phyloP scores from a whole-genome alignment of 2,113 vertebrate genomes.

The Reinhardtius hippoglossoides region DNA sequence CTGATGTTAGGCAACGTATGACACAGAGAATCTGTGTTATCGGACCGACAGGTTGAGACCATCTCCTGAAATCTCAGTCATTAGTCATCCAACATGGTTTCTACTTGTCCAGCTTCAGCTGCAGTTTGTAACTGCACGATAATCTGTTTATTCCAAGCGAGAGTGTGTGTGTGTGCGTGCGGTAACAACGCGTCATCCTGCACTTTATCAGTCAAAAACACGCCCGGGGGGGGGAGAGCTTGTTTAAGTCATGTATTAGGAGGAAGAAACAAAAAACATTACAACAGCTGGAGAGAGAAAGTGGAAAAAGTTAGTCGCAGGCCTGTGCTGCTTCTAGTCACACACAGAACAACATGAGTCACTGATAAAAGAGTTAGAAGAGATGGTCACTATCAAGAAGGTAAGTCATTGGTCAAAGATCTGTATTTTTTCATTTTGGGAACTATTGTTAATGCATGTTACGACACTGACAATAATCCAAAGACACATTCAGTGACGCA shows the following conservation, averaged over 20 bases:
- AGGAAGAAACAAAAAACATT: not conserved
- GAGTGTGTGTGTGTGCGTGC: constrained; percentile 9
- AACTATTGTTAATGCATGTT: not conserved
- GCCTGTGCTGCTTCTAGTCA: not conserved
- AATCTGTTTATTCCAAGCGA: constrained; percentile 1
- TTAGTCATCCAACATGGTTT: not conserved
- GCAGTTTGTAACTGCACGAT: constrained; percentile 6
- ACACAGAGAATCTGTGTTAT: constrained; percentile 15
- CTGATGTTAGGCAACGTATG: constrained; percentile 31
- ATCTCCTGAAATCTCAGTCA: constrained; percentile 19
- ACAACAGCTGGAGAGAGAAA: constrained; percentile 15
- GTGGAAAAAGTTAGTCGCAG: constrained; percentile 45
- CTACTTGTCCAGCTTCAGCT: constrained; percentile 42
- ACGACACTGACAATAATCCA: not conserved
- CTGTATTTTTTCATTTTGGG: not conserved
- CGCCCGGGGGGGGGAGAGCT: not conserved
- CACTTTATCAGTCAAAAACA: constrained; percentile 19
- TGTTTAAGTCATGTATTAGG: constrained; percentile 14
- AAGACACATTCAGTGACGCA: too few relatives aligned
- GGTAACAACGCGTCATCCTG: not conserved
- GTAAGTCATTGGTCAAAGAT: not conserved
- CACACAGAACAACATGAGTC: constrained; percentile 31
- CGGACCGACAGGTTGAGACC: constrained; percentile 30
- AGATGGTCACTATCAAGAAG: not conserved
- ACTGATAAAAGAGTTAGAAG: constrained; percentile 28